Evolutionary conservation across 2,888 invertebrate genomes (phyloP), one percentile per base, ranked within the genome.

Genomic region (Melanchra persicariae): DNA sequence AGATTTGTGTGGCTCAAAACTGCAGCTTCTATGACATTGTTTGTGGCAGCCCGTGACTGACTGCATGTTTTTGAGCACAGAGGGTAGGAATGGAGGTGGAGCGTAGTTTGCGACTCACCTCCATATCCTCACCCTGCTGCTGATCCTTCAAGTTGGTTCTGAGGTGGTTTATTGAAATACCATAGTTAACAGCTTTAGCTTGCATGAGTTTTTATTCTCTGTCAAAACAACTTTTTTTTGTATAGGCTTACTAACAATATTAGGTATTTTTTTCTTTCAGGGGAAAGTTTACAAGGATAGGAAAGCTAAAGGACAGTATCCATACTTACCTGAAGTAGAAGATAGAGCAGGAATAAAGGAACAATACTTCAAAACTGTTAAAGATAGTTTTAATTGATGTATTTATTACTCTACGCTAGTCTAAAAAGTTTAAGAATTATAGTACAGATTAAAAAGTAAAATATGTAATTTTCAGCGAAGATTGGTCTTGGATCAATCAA

Each of bases 271-370:
- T 85, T 62, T 92, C 91, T 86, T 96, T 66, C 88, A 98, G 98
- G 95, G 96, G 72, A 93, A 95, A 83, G 96, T 98, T 0, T 94
- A 91, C 68, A 87, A 87, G 24, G 97, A 97, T 6, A 96, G 98
- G 69, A 96, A 96, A 86, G 89, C 91, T 0, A 96, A 96, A 85
- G 98, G 98, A 22, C 96, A 98, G 12, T 86, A 85, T 9, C 98
- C 98, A 0, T 90, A 95, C 72, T 83, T 98, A 75, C 98, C 98
- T 0, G 95, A 96, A 37, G 91, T 97, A 0, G 97, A 97, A 84
- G 98, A 98, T 17, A 96, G 98, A 74, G 96, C 96, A 2, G 91
- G 93, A 84, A 96, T 98, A 26, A 98, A 97, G 91, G 93, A 92
- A 30, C 97, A 97, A 76, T 97, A 96, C 88, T 89, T 97, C 77